Base-by-base conservation (phyloP, 2,797 vertebrate species). In the Hippocampus kuda region DNA sequence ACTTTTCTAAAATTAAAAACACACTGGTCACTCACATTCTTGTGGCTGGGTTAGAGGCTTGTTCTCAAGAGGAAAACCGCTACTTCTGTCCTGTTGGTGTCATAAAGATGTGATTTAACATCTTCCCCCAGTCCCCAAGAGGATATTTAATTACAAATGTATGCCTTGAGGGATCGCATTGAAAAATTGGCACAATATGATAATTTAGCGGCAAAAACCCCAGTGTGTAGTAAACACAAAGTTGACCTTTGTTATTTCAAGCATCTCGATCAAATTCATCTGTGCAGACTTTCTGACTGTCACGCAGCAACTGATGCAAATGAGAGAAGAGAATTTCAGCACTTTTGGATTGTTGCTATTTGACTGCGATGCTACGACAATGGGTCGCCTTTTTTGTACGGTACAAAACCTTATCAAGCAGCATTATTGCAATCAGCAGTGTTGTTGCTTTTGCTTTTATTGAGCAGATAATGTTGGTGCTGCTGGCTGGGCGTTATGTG, bases 1-100 rank as follows among this genome's bases (percentile, higher is more conserved):
- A 79, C 75, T 81, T 83, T 83, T 46, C 24, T 56, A 49, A 86
- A 87, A 90, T 86, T 83, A 78, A 84, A 88, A 88, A 85, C 85
- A 89, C 69, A 71, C 78, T 53, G 74, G 71, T 77, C 68, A 24
- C 75, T 77, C 26, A 75, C 74, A 84, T 85, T 81, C 77, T 82
- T 84, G 83, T 82, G 85, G 86, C 62, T 24, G 41, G 53, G 74
- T 79, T 3, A 48, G 74, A 74, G 48, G 66, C 72, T 74, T 69
- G 78, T 86, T 88, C 81, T 81, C 56, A 71, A 81, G 76, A 83
- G 62, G 81, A 75, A 73, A 74, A 70, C 77, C 75, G 78, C 70
- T 75, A 49, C 77, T 80, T 79, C 74, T 75, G 75, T 78, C 77
- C 69, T 70, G 51, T 72, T 74, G 77, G 73, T 82, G 67, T 77